phyloP scores from a whole-genome alignment of 2,797 vertebrate genomes.

The Hydrophis major region DNA sequence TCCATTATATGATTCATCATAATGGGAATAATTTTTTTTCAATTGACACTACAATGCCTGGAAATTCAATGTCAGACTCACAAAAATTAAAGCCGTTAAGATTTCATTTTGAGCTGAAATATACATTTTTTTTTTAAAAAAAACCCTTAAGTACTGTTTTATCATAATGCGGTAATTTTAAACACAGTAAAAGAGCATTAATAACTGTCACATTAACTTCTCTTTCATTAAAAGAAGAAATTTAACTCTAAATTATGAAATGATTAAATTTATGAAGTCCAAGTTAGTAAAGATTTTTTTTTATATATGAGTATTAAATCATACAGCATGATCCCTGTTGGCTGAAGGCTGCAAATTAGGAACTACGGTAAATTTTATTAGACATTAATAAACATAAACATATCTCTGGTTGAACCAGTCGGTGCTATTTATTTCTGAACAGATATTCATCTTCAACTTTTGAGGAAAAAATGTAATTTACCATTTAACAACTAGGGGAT shows the following conservation, averaged over 20 bases:
- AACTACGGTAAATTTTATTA: conserved; percentile 57
- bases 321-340: conserved; percentile 54
- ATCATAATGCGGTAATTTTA: conserved; percentile 67
- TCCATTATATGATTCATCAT: conserved; percentile 41
- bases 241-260: conserved; percentile 65
- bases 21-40: conserved; percentile 33
- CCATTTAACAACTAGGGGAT: background rate
- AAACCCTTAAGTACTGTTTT: conserved; percentile 58
- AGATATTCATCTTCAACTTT: background rate
- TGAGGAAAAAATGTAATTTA: background rate
- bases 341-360: conserved; percentile 57
- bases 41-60: conserved; percentile 49
- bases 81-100: conserved; percentile 61
- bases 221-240: conserved; percentile 64
- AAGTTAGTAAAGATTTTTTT: conserved; percentile 68
- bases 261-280: conserved; percentile 61
- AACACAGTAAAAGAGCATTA: conserved; percentile 68
- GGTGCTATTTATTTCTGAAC: conserved; percentile 8
- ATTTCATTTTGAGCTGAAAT: conserved; percentile 69
- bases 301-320: conserved; percentile 53
- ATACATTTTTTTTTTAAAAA: conserved; percentile 23
- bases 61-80: conserved; percentile 54
- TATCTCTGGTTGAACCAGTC: conserved; percentile 24
- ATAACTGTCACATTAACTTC: conserved; percentile 64
- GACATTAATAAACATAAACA: conserved; percentile 59